A percentile compares a stretch with the other conserved stretches of the same genome.
phyloP scores from a whole-genome alignment of 2,113 vertebrate species.

The Lagenorhynchus albirostris region DNA sequence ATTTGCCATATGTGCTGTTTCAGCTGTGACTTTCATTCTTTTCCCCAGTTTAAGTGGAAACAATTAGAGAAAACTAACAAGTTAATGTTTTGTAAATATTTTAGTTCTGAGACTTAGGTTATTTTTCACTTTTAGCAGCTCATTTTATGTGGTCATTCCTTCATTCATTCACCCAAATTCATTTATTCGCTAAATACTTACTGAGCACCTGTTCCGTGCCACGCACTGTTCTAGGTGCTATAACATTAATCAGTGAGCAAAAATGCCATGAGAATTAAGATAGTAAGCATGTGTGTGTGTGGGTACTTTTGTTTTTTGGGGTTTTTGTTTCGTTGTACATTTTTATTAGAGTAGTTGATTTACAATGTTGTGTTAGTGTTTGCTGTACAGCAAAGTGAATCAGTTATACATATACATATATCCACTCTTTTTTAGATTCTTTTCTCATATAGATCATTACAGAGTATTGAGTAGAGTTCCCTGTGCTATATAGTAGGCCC shows the following conservation, averaged over 20 bases:
- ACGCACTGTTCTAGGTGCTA: background rate
- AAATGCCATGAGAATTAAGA: background rate
- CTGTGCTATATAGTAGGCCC: too few species aligned
- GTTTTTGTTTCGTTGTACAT: too few species aligned
- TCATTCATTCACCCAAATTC: background rate
- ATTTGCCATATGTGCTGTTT: background rate
- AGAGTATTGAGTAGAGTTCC: too few species aligned
- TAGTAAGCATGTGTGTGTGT: too few species aligned
- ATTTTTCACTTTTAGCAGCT: background rate
- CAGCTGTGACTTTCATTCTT: slow-evolving; percentile 27
- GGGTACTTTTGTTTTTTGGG: background rate
- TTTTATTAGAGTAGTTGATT: too few species aligned
- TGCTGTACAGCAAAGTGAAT: too few species aligned
- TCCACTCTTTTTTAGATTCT: too few species aligned
- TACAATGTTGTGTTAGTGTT: too few species aligned
- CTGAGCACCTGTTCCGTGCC: background rate
- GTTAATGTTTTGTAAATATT: background rate
- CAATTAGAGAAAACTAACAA: background rate
- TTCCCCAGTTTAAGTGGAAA: background rate
- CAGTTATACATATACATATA: too few species aligned
- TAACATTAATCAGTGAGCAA: background rate
- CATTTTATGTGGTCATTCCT: background rate
- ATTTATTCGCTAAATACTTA: background rate
- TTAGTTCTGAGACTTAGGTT: background rate
- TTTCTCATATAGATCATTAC: too few species aligned